Evolutionary conservation across 2,113 vertebrate genomes (phyloP).

Genomic region (Eidolon helvum): DNA sequence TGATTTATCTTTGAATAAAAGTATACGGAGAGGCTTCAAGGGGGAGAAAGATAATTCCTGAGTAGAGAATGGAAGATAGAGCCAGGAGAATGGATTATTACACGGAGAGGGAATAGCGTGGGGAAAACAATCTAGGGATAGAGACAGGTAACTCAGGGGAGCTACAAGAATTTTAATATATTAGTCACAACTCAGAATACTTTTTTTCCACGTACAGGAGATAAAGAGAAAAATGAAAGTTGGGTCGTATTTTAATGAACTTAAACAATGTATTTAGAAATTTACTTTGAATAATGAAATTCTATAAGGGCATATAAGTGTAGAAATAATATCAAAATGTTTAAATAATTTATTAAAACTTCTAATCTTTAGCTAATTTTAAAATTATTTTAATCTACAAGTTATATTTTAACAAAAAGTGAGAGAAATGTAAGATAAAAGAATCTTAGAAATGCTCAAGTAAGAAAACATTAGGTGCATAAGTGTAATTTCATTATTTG

Average conservation of each 20-base stretch:
- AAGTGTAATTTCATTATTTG: neutral
- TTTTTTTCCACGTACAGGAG: neutral
- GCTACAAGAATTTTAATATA: neutral
- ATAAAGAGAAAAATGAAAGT: neutral
- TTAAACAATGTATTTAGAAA: neutral
- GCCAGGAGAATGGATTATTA: neutral
- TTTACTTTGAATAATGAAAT: neutral
- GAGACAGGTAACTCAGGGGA: neutral
- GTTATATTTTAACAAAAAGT: neutral
- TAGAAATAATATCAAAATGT: neutral
- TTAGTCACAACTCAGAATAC: fast-evolving
- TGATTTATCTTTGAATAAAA: neutral
- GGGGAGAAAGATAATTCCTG: neutral
- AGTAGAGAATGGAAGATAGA: neutral
- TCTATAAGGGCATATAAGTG: neutral
- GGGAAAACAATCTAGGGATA: neutral
- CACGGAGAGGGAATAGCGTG: fast-evolving
- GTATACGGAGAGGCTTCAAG: neutral
- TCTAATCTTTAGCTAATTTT: neutral
- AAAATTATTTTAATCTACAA: neutral
- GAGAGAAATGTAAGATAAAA: neutral
- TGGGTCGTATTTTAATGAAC: neutral
- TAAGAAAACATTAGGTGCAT: neutral
- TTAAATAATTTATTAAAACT: neutral
- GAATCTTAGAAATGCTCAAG: neutral